Evolutionary conservation across 2,888 invertebrate genomes (phyloP).

Genomic region (Hylaea fasciaria): DNA sequence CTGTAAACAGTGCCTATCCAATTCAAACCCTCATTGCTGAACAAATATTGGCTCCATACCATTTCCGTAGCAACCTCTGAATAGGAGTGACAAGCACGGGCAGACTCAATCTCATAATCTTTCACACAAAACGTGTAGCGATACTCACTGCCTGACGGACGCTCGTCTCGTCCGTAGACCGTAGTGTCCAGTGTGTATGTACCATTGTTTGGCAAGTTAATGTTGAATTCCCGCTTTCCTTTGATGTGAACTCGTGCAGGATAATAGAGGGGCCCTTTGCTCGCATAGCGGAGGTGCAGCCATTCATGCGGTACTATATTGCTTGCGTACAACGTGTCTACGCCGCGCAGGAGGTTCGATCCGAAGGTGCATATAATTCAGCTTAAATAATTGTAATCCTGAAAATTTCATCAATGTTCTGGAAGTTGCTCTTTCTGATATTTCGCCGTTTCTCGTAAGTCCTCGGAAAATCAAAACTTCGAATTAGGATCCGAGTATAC

Average conservation of each 20-base stretch:
- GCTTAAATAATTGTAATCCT: conserved; percentile 4
- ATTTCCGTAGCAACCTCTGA: too few species aligned
- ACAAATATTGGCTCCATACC: too few species aligned
- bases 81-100: too few species aligned
- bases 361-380: conserved; percentile 8
- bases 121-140: conserved; percentile 21
- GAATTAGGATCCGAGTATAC: too few species aligned
- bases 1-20: too few species aligned
- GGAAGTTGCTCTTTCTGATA: too few species aligned
- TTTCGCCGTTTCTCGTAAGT: too few species aligned
- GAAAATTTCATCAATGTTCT: too few species aligned
- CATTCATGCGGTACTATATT: conserved; percentile 63
- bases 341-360: conserved; percentile 34
- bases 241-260: conserved; percentile 73
- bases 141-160: conserved; percentile 4
- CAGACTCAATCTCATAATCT: conserved; percentile 14
- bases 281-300: conserved; percentile 66
- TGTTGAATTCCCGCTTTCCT: conserved; percentile 68
- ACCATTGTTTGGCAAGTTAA: conserved; percentile 63
- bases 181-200: conserved; percentile 42
- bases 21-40: too few species aligned
- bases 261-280: conserved; percentile 68
- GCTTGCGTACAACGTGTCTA: conserved; percentile 49
- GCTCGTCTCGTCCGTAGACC: conserved; percentile 30
- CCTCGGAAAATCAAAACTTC: too few species aligned